Base-by-base conservation (phyloP, 2,113 vertebrate genomes). In the Heliornis fulica region DNA sequence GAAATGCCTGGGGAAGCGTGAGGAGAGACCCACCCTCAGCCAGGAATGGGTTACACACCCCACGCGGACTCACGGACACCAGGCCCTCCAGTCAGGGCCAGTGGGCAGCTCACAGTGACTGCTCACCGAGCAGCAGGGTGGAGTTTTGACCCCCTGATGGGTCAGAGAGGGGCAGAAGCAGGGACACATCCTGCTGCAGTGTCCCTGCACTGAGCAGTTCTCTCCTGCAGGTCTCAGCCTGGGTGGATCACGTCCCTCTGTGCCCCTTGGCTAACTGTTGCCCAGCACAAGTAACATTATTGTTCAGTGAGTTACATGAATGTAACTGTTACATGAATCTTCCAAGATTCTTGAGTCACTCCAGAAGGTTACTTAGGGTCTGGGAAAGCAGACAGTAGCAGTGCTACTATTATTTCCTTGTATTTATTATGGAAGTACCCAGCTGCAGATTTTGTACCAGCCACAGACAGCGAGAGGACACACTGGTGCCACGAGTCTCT, bases 111-210 rank as follows among this genome's bases (percentile, higher is more conserved):
- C n/a, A n/a, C n/a, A n/a, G n/a, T n/a, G 20, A 31, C 15, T 5
- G 25, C 60, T 46, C 22, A 11, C 11, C 4, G 1, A 21, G 32
- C 41, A 32, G 16, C 43, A 2, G 29, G 1, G 23, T 40, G 5
- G 3, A 15, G 0, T 10, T 22, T 14, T 36, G 5, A 11, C 46
- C 45, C 61, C 43, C 26, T 23, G 51, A 2, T 4, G 2, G n/a
- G 1, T 8, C 3, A 8, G 15, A 12, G 8, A 17, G 38, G 22
- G 51, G 63, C 31, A 14, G 63, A 3, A 0, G 2, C 40, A 21
- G 61, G 41, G 36, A 21, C 61, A 25, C 3, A 68, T 20, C 40
- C 88, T 15, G 25, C 36, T 31, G 34, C 31, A 3, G 21, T 0
- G 43, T 22, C 43, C 31, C 20, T 1, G 14, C 2, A 4, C 4